A percentile compares a stretch with the other conserved stretches of the same genome.
These are phyloP conservation scores for Halcyon malimbica DNA, from an alignment of 2,113 vertebrate species.

Conservation along the genomic window DNA sequence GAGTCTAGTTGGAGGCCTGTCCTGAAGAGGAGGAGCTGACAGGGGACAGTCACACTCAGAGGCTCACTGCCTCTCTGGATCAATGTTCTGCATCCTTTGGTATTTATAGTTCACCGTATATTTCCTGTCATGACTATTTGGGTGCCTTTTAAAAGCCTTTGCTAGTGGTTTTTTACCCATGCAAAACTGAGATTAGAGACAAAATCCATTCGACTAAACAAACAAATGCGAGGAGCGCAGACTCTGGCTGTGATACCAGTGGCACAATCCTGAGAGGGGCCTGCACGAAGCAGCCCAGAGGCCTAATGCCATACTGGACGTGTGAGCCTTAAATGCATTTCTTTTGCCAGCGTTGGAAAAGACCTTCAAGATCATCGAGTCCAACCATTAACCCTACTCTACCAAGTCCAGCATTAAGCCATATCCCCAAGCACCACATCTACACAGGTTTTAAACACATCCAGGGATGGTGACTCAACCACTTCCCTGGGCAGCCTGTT, in stretches of 20 bases:
- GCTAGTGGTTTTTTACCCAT: background rate
- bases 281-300: background rate
- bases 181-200: background rate
- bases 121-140: background rate
- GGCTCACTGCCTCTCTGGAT: background rate
- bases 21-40: background rate
- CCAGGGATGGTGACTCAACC: no score
- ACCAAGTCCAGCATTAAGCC: no score
- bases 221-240: background rate
- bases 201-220: background rate
- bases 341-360: background rate
- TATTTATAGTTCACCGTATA: background rate
- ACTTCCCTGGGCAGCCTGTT: no score
- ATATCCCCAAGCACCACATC: no score
- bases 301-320: rapidly evolving
- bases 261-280: rapidly evolving
- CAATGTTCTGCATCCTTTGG: background rate
- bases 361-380: no score
- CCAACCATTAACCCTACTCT: no score
- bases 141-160: background rate
- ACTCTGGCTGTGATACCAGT: background rate
- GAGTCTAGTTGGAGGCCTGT: no score
- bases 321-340: background rate
- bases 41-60: background rate
- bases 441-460: no score